A percentile compares a stretch with the other conserved stretches of the same genome.
These are phyloP conservation scores for Exephanes ischioxanthus DNA, from an alignment of 2,888 invertebrate genomes.

Conservation along the genomic window DNA sequence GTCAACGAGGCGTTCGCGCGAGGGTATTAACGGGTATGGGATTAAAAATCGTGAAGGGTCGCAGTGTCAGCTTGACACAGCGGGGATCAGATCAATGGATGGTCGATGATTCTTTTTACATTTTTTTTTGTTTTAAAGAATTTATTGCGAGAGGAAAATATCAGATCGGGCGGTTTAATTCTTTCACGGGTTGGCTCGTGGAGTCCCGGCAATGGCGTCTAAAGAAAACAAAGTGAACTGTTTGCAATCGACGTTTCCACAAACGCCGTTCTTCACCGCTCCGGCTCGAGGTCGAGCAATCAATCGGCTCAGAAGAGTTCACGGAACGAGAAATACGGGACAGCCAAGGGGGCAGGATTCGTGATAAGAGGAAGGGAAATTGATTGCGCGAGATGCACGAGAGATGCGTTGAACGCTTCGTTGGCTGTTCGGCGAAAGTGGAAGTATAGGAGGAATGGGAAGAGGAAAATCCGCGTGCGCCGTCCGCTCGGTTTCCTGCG, in stretches of 20 bases:
- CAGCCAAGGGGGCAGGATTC: constrained; percentile 52
- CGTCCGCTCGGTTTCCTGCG: constrained; percentile 44
- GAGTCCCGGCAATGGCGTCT: no score
- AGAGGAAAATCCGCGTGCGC: constrained; percentile 43
- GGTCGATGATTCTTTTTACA: background rate
- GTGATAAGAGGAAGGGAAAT: constrained; percentile 64
- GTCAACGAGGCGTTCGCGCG: background rate
- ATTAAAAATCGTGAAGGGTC: constrained; percentile 9
- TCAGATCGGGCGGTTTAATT: no score
- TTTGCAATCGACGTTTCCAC: constrained; percentile 36
- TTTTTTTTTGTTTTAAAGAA: background rate
- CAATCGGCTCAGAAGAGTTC: constrained; percentile 53
- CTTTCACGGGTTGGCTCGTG: background rate
- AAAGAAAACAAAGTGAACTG: constrained; percentile 22
- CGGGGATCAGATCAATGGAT: background rate
- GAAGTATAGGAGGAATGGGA: constrained; percentile 32
- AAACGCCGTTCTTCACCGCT: background rate
- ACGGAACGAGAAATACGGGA: constrained; percentile 59
- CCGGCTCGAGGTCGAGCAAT: constrained; percentile 50
- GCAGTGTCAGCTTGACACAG: background rate
- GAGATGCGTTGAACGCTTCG: constrained; percentile 63
- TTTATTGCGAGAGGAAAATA: background rate
- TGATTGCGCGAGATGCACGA: constrained; percentile 58
- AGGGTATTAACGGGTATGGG: background rate
- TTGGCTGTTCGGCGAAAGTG: constrained; percentile 45